phyloP scores from a whole-genome alignment of 2,888 invertebrate species.

The Macaria liturata region DNA sequence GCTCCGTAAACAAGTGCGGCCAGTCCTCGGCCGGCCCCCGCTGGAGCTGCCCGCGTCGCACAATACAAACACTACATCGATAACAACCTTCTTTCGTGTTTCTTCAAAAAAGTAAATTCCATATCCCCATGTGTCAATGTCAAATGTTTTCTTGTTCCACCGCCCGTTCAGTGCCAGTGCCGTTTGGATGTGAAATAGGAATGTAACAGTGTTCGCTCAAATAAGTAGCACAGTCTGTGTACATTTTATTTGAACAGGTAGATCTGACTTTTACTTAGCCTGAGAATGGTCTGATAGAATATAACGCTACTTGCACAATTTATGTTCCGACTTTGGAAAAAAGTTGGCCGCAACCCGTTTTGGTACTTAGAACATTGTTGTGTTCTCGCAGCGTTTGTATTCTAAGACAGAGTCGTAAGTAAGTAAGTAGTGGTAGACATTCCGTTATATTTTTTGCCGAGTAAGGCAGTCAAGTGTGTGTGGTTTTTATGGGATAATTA shows the following conservation, averaged over 20 bases:
- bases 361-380: conserved; percentile 8
- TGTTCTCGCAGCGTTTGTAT: background rate
- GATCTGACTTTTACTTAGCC: conserved; percentile 25
- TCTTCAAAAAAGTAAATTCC: conserved; percentile 44
- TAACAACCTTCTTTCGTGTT: conserved; percentile 63
- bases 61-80: conserved; percentile 35
- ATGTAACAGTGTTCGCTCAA: conserved; percentile 21
- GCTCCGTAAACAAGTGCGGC: conserved; percentile 75
- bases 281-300: conserved; percentile 21
- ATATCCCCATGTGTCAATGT: conserved; percentile 18
- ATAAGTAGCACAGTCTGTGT: conserved; percentile 26
- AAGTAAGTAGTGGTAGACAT: background rate
- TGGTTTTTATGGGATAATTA: conserved; percentile 13
- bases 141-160: conserved; percentile 26
- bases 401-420: conserved; percentile 3
- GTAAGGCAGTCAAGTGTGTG: conserved; percentile 12
- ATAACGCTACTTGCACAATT: conserved; percentile 21
- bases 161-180: conserved; percentile 34
- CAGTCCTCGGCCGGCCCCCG: conserved; percentile 74
- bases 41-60: conserved; percentile 51
- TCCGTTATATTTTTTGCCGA: conserved; percentile 13
- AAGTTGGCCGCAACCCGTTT: conserved; percentile 4
- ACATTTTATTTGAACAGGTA: conserved; percentile 32
- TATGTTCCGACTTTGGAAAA: conserved; percentile 5
- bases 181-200: conserved; percentile 27